A percentile compares a stretch with the other conserved stretches of the same genome.
Evolutionary conservation across 2,113 vertebrate species (phyloP).

Genomic region (Monopterus albus): DNA sequence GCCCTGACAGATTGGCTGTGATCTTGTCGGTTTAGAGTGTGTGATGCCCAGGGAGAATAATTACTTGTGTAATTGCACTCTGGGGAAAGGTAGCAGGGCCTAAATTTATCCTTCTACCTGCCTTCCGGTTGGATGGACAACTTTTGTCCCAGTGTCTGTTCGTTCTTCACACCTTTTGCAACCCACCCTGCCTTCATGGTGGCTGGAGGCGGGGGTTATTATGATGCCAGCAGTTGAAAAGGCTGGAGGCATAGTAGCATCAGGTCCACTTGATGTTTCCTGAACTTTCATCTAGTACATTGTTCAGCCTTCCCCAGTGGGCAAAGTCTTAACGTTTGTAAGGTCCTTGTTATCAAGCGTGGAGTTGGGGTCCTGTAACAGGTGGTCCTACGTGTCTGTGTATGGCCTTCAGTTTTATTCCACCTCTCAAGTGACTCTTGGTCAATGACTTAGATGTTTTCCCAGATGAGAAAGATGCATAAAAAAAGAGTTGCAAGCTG

Average conservation of each 20-base stretch:
- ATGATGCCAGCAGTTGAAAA: no score
- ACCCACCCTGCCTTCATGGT: slow-evolving; percentile 20
- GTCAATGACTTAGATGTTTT: no score
- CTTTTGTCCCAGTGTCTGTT: slow-evolving; percentile 29
- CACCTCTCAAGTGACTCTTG: no score
- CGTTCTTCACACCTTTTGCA: slow-evolving; percentile 34
- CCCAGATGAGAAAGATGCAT: no score
- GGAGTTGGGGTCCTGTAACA: no score
- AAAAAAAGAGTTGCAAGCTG: no score
- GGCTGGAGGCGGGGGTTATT: slow-evolving; percentile 43
- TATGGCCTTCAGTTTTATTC: no score
- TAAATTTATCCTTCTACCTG: slow-evolving; percentile 58
- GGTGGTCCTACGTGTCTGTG: no score
- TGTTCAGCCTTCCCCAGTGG: background rate
- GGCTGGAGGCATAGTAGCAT: no score
- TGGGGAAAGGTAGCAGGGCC: slow-evolving; percentile 60
- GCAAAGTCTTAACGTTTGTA: no score
- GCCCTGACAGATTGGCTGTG: slow-evolving; percentile 66
- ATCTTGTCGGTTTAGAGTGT: slow-evolving; percentile 64
- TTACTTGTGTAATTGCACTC: slow-evolving; percentile 80
- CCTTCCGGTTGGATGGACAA: slow-evolving; percentile 48
- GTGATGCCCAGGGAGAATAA: slow-evolving; percentile 65
- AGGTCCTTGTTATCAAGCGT: no score
- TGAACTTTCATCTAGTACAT: no score
- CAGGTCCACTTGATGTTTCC: background rate